phyloP scores from a whole-genome alignment of 2,888 invertebrate species.

The Trachelus troglodyta region DNA sequence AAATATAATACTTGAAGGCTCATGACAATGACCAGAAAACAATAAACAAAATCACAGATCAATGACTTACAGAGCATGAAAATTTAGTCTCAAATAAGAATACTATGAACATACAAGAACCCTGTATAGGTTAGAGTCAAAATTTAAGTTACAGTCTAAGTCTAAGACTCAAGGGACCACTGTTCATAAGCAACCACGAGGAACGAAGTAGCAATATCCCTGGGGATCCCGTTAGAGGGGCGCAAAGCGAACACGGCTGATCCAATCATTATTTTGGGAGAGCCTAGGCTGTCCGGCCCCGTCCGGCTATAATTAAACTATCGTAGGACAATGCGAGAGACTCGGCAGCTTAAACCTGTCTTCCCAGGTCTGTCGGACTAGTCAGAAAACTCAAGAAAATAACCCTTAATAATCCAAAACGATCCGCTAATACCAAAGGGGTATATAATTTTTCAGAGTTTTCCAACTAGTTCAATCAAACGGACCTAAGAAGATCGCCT shows the following conservation, averaged over 20 bases:
- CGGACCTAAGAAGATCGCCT: background rate
- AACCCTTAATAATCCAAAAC: background rate
- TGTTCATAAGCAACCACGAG: constrained; percentile 1
- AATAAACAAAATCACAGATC: background rate
- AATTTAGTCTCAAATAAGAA: background rate
- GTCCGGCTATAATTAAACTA: constrained; percentile 61
- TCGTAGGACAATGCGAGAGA: constrained; percentile 41
- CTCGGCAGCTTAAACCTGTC: constrained; percentile 37
- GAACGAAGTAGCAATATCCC: constrained; percentile 1
- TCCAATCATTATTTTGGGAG: constrained; percentile 64
- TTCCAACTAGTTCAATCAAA: background rate
- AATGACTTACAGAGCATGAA: too few relatives aligned
- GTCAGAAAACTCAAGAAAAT: background rate
- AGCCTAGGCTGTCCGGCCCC: constrained; percentile 52
- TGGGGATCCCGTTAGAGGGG: constrained; percentile 20
- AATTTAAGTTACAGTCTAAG: background rate
- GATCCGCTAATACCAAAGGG: background rate
- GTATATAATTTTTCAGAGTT: background rate
- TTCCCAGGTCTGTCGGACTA: background rate
- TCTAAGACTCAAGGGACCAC: constrained; percentile 2
- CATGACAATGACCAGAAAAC: background rate
- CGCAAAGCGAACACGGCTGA: constrained; percentile 46
- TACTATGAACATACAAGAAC: background rate
- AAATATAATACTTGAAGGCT: background rate
- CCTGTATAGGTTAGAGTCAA: background rate